phyloP scores from a whole-genome alignment of 2,113 vertebrate genomes.

The Caracal caracal region DNA sequence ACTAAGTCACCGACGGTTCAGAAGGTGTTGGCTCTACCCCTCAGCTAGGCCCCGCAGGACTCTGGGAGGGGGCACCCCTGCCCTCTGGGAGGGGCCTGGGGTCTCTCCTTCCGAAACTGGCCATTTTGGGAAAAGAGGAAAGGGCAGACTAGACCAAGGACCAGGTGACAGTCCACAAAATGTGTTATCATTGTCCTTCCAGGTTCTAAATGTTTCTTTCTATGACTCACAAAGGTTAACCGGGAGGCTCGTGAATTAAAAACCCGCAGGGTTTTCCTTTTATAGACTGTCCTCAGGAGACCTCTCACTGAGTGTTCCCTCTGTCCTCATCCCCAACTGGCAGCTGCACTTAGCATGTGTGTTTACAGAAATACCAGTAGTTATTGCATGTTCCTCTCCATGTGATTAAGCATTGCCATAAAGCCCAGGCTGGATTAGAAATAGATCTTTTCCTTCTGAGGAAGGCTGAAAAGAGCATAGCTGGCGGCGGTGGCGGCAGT shows the following conservation, averaged over 20 bases:
- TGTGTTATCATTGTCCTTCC: constrained; percentile 70
- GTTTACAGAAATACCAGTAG: constrained; percentile 77
- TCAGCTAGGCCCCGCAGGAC: not conserved
- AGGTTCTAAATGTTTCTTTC: constrained; percentile 56
- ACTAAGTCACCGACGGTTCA: not conserved
- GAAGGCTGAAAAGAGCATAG: not conserved
- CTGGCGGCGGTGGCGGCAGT: rapidly evolving
- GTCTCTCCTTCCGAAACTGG: not conserved
- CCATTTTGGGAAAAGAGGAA: not conserved
- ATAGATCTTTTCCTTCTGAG: constrained; percentile 11
- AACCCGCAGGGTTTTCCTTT: constrained; percentile 63
- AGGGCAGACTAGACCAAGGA: not conserved
- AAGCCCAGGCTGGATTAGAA: constrained; percentile 57
- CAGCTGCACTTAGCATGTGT: constrained; percentile 69
- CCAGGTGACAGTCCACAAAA: constrained; percentile 13
- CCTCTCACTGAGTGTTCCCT: constrained; percentile 75
- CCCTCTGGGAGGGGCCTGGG: not conserved
- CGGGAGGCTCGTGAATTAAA: constrained; percentile 55
- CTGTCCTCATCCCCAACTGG: constrained; percentile 69
- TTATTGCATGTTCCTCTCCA: constrained; percentile 50
- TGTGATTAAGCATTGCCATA: not conserved
- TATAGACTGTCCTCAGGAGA: constrained; percentile 81
- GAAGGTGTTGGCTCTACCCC: not conserved
- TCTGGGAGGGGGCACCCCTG: too few relatives aligned
- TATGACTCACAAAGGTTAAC: constrained; percentile 80